These are phyloP conservation scores for Zaprionus ghesquierei DNA, from an alignment of 1,140 invertebrate genomes.

Conservation along the genomic window DNA sequence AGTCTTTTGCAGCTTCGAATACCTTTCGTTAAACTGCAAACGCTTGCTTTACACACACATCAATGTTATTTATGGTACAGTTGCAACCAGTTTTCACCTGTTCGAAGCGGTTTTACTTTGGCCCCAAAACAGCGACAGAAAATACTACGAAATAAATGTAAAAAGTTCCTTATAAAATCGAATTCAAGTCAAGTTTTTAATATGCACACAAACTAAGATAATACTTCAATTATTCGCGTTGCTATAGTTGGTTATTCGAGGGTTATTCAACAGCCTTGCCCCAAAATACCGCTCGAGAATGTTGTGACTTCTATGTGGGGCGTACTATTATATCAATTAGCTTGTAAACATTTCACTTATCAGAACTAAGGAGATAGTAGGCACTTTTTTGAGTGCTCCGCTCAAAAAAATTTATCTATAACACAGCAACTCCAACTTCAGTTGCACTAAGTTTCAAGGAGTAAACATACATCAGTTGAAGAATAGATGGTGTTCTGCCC, in stretches of 20 bases:
- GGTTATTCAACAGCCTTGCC: not conserved
- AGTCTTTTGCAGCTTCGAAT: not conserved
- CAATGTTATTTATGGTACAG: not conserved
- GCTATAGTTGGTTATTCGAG: not conserved
- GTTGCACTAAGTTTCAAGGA: constrained; percentile 3
- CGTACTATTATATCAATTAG: constrained; percentile 64
- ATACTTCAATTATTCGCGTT: not conserved
- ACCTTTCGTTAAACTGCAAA: not conserved
- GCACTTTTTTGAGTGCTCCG: not conserved
- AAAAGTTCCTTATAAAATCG: not conserved
- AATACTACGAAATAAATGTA: not conserved
- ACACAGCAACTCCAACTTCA: not conserved
- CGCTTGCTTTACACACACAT: not conserved
- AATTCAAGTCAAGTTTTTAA: not conserved
- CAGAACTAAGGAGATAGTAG: not conserved
- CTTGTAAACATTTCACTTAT: constrained; percentile 58
- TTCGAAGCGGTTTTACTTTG: not conserved
- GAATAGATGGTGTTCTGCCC: constrained; percentile 2
- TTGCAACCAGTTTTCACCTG: constrained; percentile 12
- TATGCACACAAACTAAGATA: not conserved
- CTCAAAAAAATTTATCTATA: not conserved
- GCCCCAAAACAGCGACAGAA: not conserved
- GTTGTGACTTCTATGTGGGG: constrained; percentile 1
- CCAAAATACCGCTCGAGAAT: not conserved
- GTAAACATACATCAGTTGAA: not conserved